phyloP scores from a whole-genome alignment of 2,113 vertebrate species.

The Chloropsis hardwickii region DNA sequence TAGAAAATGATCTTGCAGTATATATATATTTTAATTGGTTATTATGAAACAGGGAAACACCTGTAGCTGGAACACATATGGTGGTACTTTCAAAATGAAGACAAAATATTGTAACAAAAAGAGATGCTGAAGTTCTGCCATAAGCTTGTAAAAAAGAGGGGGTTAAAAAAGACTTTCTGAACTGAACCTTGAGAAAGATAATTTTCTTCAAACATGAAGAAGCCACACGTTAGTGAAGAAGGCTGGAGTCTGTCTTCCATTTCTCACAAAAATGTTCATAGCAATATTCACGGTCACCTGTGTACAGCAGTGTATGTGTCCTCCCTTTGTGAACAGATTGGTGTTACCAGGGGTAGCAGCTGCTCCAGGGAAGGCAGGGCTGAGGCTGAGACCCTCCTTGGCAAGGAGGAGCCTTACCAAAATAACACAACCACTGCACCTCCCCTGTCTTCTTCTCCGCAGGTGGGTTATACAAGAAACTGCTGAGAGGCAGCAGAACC shows the following conservation, averaged over 20 bases:
- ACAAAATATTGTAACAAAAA: background rate
- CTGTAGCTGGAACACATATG: background rate
- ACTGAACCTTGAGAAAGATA: background rate
- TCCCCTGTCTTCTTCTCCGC: fast-evolving
- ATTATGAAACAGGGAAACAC: background rate
- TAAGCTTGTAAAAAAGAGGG: background rate
- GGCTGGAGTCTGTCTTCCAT: background rate
- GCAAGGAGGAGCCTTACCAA: background rate
- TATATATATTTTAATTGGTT: background rate
- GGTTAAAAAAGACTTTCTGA: background rate
- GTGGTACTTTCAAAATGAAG: background rate
- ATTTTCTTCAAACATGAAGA: background rate
- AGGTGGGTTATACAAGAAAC: background rate
- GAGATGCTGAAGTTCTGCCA: background rate
- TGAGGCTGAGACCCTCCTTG: background rate
- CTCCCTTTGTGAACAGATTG: background rate
- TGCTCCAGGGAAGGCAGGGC: background rate
- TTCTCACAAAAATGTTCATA: background rate
- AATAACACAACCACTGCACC: background rate
- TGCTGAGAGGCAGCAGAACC: background rate
- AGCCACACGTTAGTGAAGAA: background rate
- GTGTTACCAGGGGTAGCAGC: background rate
- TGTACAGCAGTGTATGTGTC: fast-evolving
- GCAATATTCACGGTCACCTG: background rate
- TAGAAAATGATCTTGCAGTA: background rate